phyloP scores from a whole-genome alignment of 2,113 vertebrate species.

The Hippocampus abdominalis region DNA sequence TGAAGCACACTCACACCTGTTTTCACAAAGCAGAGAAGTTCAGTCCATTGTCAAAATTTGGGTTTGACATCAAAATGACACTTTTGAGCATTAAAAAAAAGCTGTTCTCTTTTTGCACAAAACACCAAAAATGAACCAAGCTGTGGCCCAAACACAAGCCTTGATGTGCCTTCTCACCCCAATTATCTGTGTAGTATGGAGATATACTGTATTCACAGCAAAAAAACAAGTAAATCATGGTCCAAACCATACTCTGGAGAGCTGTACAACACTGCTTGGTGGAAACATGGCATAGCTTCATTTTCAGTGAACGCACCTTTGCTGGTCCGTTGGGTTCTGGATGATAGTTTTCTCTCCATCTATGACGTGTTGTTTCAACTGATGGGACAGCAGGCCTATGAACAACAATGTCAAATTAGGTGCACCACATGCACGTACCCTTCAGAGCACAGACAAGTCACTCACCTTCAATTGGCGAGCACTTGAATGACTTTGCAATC shows the following conservation, averaged over 20 bases:
- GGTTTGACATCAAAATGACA: not conserved
- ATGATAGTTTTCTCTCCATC: conserved; percentile 98
- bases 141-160: too few relatives aligned
- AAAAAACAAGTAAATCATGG: not conserved
- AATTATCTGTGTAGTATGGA: too few relatives aligned
- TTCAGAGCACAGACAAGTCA: not conserved
- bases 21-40: not conserved
- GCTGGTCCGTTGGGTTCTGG: conserved; percentile 96
- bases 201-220: not conserved
- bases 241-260: not conserved
- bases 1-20: not conserved
- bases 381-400: conserved; percentile 93
- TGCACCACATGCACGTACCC: not conserved
- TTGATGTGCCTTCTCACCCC: too few relatives aligned
- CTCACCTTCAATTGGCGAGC: conserved; percentile 91
- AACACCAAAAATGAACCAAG: too few relatives aligned
- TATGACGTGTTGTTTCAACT: conserved; percentile 93
- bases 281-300: not conserved
- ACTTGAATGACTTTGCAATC: conserved; percentile 97
- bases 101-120: too few relatives aligned
- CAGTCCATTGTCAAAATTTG: not conserved
- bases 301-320: conserved; percentile 74
- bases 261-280: too few relatives aligned
- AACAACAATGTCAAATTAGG: conserved; percentile 10
- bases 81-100: too few relatives aligned